Conservation (phyloP, 2,888 invertebrate genomes). For the Acanthosepion lycidas region DNA sequence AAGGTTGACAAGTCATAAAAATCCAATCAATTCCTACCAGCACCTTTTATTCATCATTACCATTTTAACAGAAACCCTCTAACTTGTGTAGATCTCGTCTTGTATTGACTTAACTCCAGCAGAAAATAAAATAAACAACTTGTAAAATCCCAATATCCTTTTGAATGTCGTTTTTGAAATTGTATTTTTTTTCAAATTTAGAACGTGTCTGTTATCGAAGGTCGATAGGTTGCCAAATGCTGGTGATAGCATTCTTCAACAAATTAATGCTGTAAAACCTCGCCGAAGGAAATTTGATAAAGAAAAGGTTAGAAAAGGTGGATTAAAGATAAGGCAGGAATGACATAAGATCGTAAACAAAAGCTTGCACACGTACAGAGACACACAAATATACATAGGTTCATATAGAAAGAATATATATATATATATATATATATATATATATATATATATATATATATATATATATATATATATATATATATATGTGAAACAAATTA, state of each 20-base stretch:
- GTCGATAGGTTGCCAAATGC: neutral
- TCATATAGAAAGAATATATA: too few species aligned
- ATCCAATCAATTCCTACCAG: too few species aligned
- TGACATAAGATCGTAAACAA: neutral
- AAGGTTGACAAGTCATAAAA: too few species aligned
- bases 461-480: neutral
- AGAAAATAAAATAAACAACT: too few species aligned
- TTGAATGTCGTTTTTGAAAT: neutral
- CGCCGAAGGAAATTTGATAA: neutral
- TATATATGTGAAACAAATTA: neutral
- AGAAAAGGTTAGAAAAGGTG: neutral
- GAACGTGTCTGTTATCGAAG: neutral
- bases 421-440: too few species aligned
- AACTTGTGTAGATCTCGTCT: too few species aligned
- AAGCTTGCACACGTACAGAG: neutral
- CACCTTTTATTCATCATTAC: too few species aligned
- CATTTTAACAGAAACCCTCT: too few species aligned
- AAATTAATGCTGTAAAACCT: neutral
- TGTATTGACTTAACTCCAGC: too few species aligned
- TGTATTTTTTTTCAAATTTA: neutral
- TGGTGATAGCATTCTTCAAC: neutral
- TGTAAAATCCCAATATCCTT: too few species aligned
- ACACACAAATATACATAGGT: neutral
- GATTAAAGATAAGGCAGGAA: neutral
- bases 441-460: neutral